These are phyloP conservation scores for Tadarida brasiliensis DNA, from an alignment of 2,797 vertebrate genomes.

Conservation along the genomic window DNA sequence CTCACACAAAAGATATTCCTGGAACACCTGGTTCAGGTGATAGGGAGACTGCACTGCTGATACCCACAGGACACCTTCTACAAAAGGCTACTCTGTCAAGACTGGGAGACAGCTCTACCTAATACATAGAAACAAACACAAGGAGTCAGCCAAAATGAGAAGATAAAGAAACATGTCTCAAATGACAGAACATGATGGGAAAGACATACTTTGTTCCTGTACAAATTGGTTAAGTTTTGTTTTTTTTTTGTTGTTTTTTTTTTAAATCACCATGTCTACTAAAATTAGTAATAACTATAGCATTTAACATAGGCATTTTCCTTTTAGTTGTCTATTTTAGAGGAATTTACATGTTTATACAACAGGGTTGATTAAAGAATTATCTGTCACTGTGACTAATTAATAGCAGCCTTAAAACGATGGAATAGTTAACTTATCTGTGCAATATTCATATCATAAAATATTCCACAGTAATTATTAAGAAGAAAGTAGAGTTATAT, in stretches of 20 bases:
- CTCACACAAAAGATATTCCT: not conserved
- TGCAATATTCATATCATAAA: not conserved
- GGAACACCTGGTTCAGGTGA: not conserved
- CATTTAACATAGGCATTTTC: not conserved
- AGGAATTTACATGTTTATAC: not conserved
- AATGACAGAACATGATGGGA: not conserved
- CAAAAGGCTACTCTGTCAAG: no score
- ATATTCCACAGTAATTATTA: not conserved
- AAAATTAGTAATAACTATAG: not conserved
- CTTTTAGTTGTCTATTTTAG: not conserved
- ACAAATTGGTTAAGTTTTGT: not conserved
- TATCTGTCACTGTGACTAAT: not conserved
- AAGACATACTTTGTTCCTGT: not conserved
- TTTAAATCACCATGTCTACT: not conserved
- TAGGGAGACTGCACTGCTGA: not conserved
- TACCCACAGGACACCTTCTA: not conserved
- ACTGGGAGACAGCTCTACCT: no score
- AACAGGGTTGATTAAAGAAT: not conserved
- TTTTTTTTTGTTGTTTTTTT: no score
- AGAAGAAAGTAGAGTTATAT: not conserved
- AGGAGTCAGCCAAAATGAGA: no score
- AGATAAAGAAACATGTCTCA: not conserved
- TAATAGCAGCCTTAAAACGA: not conserved
- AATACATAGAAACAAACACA: no score
- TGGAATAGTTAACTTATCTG: not conserved